Conservation (phyloP, 2,113 vertebrate species). For the Agapornis roseicollis region DNA sequence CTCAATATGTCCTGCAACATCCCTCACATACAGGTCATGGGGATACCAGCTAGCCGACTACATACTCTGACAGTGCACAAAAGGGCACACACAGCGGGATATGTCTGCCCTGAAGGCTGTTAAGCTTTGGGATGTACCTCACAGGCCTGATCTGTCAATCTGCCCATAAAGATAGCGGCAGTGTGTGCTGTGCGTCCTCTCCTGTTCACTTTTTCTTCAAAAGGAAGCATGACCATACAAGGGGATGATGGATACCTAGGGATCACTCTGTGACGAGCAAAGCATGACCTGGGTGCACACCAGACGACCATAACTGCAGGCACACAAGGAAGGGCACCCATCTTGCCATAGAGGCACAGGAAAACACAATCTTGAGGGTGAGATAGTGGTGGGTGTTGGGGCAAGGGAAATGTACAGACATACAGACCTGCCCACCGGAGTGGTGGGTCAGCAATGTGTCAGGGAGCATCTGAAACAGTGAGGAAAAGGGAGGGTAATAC, state of each 20-base stretch:
- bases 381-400: not conserved
- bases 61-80: not conserved
- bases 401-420: not conserved
- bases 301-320: not conserved
- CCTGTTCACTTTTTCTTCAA: not conserved
- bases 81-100: not conserved
- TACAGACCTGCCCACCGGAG: not conserved
- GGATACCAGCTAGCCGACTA: not conserved
- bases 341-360: not conserved
- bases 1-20: not conserved
- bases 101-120: not conserved
- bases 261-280: not conserved
- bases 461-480: not conserved
- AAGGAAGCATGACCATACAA: not conserved
- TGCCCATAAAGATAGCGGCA: too few species aligned
- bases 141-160: not conserved
- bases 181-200: not conserved
- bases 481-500: not conserved
- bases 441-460: not conserved
- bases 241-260: not conserved
- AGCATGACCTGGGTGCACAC: not conserved
- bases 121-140: not conserved
- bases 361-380: not conserved
- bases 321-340: accelerated
- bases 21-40: too few species aligned